A percentile compares a stretch with the other conserved stretches of the same genome.
These are phyloP conservation scores for Numenius arquata DNA, from an alignment of 2,113 vertebrate species.

Conservation along the genomic window DNA sequence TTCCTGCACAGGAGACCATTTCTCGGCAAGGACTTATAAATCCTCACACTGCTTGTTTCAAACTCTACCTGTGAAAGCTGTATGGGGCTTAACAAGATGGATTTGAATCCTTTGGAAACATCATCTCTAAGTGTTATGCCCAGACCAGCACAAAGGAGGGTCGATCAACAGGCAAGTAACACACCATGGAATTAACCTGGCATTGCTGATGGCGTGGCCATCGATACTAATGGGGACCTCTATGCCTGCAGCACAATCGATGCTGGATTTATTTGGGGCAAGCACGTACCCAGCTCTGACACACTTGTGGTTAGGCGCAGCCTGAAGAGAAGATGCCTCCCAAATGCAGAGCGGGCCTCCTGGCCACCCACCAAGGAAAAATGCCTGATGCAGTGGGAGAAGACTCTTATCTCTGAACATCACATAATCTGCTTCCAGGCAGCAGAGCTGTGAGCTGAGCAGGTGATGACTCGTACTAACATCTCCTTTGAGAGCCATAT, in stretches of 20 bases:
- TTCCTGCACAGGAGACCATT: background rate
- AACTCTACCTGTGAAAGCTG: background rate
- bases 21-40: background rate
- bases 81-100: background rate
- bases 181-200: background rate
- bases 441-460: background rate
- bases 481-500: background rate
- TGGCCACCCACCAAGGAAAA: conserved; percentile 19
- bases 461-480: background rate
- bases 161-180: background rate
- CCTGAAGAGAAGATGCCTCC: background rate
- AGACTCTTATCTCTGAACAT: background rate
- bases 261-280: background rate
- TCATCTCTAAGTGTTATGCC: background rate
- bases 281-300: background rate
- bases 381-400: background rate
- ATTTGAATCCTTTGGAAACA: background rate
- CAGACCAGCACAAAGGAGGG: background rate
- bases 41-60: background rate
- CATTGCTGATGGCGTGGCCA: background rate
- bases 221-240: background rate
- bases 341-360: background rate
- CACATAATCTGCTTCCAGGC: background rate
- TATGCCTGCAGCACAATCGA: background rate
- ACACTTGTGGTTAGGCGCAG: background rate